Base-by-base conservation (phyloP, 2,888 invertebrate species). In the Melipona beecheii region DNA sequence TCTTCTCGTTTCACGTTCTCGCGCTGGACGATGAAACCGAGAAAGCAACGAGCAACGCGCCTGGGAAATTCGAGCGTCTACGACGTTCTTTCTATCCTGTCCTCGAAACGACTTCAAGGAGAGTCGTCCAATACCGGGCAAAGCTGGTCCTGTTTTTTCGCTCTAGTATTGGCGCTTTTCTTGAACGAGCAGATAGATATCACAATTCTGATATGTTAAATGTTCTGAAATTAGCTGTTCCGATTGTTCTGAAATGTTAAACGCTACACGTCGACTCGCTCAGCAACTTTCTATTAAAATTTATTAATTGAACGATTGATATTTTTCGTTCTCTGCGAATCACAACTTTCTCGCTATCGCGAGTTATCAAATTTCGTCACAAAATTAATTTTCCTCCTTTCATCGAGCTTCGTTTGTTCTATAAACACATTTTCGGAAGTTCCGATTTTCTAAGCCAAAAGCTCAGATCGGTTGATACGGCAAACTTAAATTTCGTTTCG, bases 1-100 rank as follows among this genome's bases (percentile, higher is more conserved):
- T 70, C 52, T 50, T 17, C 62, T 54, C 49, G 64, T 77, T 81
- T 52, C 56, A 43, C 52, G 27, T 2, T 17, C 21, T 9, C 6
- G 0, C 21, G 5, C 11, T 11, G 13, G 17, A 50, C 31, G 36
- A 3, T 15, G 50, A 68, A 60, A 43, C 49, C 36, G 6, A 62
- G 65, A 52, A 31, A 43, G 73, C 6, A 21, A 2, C 9, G 21
- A 36, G 36, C 17, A 52, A 70, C 31, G 17, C 21, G 58, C 5
- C 27, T 13, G 49, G 43, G 17, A 31, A 36, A 6, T 50, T 56
- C 52, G 21, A 62, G 27, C n/a, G n/a, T 13, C 43, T n/a, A n/a
- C n/a, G n/a, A 58, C 5, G 24, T 60, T 70, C 49, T 50, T 70
- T 49, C 49, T 13, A 19, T 49, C n/a, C 27, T 27, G 27, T 27